These are phyloP conservation scores for Melanotus villosus DNA, from an alignment of 2,888 invertebrate genomes.

Conservation along the genomic window DNA sequence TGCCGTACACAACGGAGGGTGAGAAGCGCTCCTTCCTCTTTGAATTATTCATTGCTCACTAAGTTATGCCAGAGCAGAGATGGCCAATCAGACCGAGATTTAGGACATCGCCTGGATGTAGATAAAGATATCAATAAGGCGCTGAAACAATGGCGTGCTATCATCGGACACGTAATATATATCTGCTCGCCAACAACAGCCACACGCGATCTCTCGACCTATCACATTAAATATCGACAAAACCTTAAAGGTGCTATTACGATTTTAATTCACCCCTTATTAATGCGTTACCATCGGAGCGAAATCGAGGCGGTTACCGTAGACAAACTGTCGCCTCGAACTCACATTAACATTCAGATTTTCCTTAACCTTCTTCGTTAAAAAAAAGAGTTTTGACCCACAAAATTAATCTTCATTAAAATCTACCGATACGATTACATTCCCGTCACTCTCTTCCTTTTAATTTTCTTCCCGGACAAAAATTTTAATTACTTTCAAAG, in stretches of 20 bases:
- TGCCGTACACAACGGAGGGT: slow-evolving; percentile 53
- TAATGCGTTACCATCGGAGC: slow-evolving; percentile 7
- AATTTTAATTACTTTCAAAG: no score
- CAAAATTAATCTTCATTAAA: no score
- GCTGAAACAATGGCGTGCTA: slow-evolving; percentile 52
- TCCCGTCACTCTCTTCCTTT: no score
- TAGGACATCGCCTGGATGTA: slow-evolving; percentile 46
- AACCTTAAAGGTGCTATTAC: slow-evolving; percentile 28
- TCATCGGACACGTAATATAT: slow-evolving; percentile 44
- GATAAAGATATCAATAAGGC: slow-evolving; percentile 54
- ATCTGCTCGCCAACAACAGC: slow-evolving; percentile 34
- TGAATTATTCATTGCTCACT: slow-evolving; percentile 58
- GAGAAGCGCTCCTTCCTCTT: slow-evolving; percentile 55
- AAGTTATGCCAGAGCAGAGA: slow-evolving; percentile 52
- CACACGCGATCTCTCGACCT: slow-evolving; percentile 39
- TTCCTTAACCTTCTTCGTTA: not conserved
- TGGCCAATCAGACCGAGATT: slow-evolving; percentile 53
- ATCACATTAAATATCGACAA: slow-evolving; percentile 38
- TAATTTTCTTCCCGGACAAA: no score
- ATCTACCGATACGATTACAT: no score
- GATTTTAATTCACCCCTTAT: slow-evolving; percentile 22
- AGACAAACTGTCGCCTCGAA: not conserved
- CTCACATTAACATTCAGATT: not conserved
- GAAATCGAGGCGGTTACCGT: slow-evolving; percentile 5
- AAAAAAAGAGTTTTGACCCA: no score